phyloP scores from a whole-genome alignment of 2,113 vertebrate species.

The Vulpes vulpes region DNA sequence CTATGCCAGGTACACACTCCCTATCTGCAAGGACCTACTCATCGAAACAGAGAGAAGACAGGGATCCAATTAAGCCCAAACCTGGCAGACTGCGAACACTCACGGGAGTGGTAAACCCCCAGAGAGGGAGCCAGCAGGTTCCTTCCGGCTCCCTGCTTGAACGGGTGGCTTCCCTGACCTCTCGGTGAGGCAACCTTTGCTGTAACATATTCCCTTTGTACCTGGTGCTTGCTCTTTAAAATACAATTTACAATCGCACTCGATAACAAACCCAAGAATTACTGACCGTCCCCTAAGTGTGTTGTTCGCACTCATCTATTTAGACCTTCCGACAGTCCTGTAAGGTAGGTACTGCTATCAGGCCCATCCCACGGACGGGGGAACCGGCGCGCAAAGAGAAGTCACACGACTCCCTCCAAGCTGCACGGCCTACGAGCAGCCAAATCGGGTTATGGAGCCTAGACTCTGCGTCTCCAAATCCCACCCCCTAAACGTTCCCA shows the following conservation, averaged over 20 bases:
- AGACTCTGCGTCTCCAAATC: not conserved
- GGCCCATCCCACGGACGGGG: not conserved
- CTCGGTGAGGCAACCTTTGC: not conserved
- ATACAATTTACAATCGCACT: not conserved
- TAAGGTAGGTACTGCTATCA: too few relatives aligned
- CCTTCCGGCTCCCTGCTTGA: too few relatives aligned
- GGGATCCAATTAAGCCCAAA: not conserved
- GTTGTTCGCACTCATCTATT: not conserved
- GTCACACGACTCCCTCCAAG: not conserved
- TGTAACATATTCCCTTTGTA: not conserved
- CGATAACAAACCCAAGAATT: not conserved
- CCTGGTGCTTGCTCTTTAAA: not conserved
- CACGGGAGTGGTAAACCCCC: fast-evolving
- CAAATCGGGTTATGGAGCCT: not conserved
- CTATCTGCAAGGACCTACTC: not conserved
- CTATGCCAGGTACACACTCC: not conserved
- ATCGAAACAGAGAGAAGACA: not conserved
- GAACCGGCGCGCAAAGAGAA: not conserved
- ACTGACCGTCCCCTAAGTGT: not conserved
- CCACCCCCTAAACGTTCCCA: not conserved
- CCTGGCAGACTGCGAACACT: not conserved
- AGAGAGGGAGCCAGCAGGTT: not conserved
- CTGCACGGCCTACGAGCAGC: fast-evolving
- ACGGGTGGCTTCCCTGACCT: not conserved
- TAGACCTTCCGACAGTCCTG: not conserved